Base-by-base conservation (phyloP, 2,888 invertebrate species). In the Lamproptera curius region DNA sequence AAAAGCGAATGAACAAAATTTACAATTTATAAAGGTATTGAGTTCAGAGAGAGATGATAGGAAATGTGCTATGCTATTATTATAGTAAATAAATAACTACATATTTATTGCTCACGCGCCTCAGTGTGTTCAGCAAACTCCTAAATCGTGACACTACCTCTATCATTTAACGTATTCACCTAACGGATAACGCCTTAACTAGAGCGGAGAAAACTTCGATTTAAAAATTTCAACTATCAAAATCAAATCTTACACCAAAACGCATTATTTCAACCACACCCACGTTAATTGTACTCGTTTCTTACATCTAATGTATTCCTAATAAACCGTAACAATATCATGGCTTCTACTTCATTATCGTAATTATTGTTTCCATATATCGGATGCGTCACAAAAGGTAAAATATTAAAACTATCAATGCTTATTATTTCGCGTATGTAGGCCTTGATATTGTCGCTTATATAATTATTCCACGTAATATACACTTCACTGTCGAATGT, bases 361-460 rank as follows among this genome's bases (percentile, higher is more conserved):
- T 71, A 75, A 57, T 72, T 67, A 75, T 70, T 71, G 64, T 70
- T 61, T 58, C 57, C 57, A 20, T 11, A 40, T 6, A 20, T 14
- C 9, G 11, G 11, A 11, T 9, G 16, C 23, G 17, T 28, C 28
- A 17, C 14, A 4, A 40, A 17, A 9, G 35, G 35, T 16, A 33
- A 43, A 40, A 17, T 40, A 35, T 43, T 35, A 35, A 39, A 33
- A 34, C 23, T 13, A 42, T 37, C 35, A 46, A 40, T 38, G 33
- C 50, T 31, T 50, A 36, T 42, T 44, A 52, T 45, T 51, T 56
- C 45, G 51, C 36, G 51, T 57, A 53, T 52, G 62, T 82, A 81
- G 82, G 82, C 83, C 82, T 68, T 71, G 61, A 69, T 76, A 76
- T 75, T 77, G 73, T 76, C 76, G 56, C 62, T 58, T 63, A n/a